Base-by-base conservation (phyloP, 2,888 invertebrate species). In the Tyria jacobaeae region DNA sequence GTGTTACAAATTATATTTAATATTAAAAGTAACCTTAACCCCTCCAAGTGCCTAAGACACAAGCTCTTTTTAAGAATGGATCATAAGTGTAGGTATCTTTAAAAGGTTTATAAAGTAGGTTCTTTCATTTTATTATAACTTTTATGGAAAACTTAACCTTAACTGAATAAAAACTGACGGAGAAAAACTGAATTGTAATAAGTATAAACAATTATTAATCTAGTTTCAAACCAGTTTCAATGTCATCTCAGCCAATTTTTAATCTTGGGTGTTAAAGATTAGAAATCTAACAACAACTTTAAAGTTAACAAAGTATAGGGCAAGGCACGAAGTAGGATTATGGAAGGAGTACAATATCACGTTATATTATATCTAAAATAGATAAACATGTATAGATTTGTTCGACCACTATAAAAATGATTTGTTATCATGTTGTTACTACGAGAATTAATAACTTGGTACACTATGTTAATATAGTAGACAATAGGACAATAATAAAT, bases 361-460 rank as follows among this genome's bases (percentile, higher is more conserved):
- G n/a, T 24, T 55, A 31, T 47, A 34, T 27, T 24, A 27, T 73
- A 70, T 71, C 58, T 61, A 55, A 50, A 24, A 37, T 27, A 60
- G 71, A 74, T 71, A 62, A 67, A 60, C 44, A 7, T 44, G 31
- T 54, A 5, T 52, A 44, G 34, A 54, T 57, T 57, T 57, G 57
- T 25, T 21, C 25, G 25, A n/a, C 24, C 25, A 49, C 35, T 48
- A 49, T 57, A 34, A 57, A n/a, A 10, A 44, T 12, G 21, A 37
- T 27, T 48, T 17, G 17, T 35, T 49, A 49, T 57, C 48, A 37
- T 27, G 15, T 57, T 27, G 57, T 49, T 60, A 59, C 56, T n/a
- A 15, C 25, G 47, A 56, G 35, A 35, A 25, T 39, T 39, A 35
- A 48, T 34, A n/a, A n/a, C n/a, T n/a, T n/a, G n/a, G n/a, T n/a